These are phyloP conservation scores for Andinoacara biseriatus DNA, from an alignment of 2,113 vertebrate species.

Conservation along the genomic window DNA sequence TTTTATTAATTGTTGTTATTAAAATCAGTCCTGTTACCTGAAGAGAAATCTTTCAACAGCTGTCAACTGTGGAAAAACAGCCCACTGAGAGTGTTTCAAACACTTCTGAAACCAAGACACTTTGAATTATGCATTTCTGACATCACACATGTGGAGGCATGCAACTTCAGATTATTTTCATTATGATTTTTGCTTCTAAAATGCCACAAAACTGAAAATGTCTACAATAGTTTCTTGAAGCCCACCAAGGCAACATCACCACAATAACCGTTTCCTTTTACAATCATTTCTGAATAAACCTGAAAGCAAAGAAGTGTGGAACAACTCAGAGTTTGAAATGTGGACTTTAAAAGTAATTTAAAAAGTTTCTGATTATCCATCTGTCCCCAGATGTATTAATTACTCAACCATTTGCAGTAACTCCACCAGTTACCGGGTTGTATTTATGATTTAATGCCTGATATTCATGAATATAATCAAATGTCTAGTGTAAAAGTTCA, in stretches of 20 bases:
- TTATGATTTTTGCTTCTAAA: background rate
- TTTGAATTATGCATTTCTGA: background rate
- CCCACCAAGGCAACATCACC: background rate
- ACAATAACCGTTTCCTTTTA: background rate
- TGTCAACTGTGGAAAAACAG: conserved; percentile 1
- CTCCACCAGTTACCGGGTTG: background rate
- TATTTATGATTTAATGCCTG: background rate
- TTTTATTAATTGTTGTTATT: background rate
- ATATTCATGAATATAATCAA: background rate
- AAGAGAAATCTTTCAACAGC: background rate
- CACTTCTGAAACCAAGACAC: background rate
- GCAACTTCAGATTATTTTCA: background rate
- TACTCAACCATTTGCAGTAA: background rate
- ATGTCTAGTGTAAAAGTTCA: background rate
- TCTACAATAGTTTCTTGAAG: background rate
- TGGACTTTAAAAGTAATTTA: background rate
- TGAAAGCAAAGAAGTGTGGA: background rate
- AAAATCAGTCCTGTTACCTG: background rate
- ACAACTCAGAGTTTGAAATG: background rate
- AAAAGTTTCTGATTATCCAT: background rate
- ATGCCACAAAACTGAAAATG: background rate
- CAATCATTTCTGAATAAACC: background rate
- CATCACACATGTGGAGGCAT: background rate
- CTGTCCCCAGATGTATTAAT: background rate
- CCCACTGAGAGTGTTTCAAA: background rate